Evolutionary conservation across 2,113 vertebrate genomes (phyloP).

Genomic region (Colius striatus): DNA sequence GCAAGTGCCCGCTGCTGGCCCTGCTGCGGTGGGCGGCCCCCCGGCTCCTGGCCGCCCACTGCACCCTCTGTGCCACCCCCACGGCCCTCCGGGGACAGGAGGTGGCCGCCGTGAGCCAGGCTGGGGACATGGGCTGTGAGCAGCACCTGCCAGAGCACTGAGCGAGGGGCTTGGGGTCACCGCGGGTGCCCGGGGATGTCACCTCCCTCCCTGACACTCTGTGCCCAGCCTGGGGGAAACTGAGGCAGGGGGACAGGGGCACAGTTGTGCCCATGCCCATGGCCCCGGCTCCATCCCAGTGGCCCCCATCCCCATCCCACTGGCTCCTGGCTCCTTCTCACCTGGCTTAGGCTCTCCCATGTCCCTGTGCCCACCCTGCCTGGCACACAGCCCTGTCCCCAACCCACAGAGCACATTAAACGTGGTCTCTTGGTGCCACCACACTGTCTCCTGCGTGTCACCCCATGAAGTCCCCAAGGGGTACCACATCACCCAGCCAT

Average conservation of each 20-base stretch:
- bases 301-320: neutral
- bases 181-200: rapidly evolving
- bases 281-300: neutral
- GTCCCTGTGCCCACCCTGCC: neutral
- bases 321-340: neutral
- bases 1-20: slow-evolving; percentile 71
- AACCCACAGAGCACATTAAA: neutral
- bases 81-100: neutral
- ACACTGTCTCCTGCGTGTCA: neutral
- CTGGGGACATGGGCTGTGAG: neutral
- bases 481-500: rapidly evolving
- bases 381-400: neutral
- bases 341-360: no score
- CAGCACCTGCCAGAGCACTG: rapidly evolving
- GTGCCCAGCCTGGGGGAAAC: neutral
- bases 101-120: neutral
- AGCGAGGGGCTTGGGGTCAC: neutral
- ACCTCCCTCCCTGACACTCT: neutral
- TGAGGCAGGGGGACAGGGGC: neutral
- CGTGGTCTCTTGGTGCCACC: neutral
- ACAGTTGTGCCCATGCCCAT: no score
- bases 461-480: rapidly evolving
- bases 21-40: slow-evolving; percentile 66
- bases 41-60: neutral
- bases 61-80: slow-evolving; percentile 70